Evolutionary conservation across 2,113 vertebrate species (phyloP), one percentile per base, ranked within the genome.

Genomic region (Paramisgurnus dabryanus): DNA sequence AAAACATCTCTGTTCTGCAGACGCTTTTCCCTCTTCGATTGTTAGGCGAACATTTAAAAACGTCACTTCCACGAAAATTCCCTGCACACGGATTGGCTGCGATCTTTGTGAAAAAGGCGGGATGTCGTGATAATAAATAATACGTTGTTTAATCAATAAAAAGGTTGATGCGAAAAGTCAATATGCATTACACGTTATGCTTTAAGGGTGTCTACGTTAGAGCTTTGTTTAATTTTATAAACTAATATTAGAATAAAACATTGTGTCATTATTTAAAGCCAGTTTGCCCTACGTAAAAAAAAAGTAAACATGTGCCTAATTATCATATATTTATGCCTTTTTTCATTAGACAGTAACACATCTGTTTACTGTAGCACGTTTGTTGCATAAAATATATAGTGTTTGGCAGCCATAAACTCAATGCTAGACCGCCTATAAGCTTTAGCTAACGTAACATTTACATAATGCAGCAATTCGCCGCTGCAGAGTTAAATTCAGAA

Each of bases 41-140:
- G 67, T 67, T 78, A 34, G 60, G n/a, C 45, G 63, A 71, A 50
- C 47, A 22, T 17, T 27, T 63, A 12, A 41, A 45, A 50, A 79
- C 82, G 75, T 79, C 84, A 85, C 81, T 83, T 85, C 84, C 82
- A 8, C 17, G 61, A 27, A 47, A 41, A 22, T n/a, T 41, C 49
- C 11, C 11, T 22, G 22, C 79, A 45, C 15, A 4, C 57, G 66
- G 81, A 78, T 83, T 85, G 75, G 84, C 11, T 79, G 58, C n/a
- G 80, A 82, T 82, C 73, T 73, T 82, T 27, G 73, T 43, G 17
- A 65, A 4, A 6, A 78, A 68, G 81, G 81, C 78, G 81, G 78
- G 65, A 13, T 45, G 65, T 45, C 58, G 49, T 61, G 15, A 72
- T 15, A 34, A 70, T 66, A 6, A 68, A 55, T 64, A 57, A n/a